Conservation (phyloP, 2,113 vertebrate species). For the Otus sunia region DNA sequence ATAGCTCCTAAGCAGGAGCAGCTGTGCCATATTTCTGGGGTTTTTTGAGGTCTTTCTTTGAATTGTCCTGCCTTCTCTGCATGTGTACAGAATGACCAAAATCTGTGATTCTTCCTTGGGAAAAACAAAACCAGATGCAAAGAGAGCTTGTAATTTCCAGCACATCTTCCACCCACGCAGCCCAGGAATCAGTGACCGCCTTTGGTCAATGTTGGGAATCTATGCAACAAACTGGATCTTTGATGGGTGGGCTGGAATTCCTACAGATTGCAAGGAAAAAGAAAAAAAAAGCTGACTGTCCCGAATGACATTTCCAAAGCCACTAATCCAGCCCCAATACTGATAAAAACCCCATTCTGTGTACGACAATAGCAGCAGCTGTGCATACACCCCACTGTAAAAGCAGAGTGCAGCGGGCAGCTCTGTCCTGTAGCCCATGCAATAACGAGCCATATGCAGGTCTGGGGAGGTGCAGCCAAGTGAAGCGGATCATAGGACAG, state of each 20-base stretch:
- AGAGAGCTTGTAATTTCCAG: not conserved
- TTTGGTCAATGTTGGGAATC: not conserved
- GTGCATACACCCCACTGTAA: not conserved
- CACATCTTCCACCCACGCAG: not conserved
- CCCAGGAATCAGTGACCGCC: not conserved
- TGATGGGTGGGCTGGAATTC: not conserved
- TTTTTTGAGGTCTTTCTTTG: not conserved
- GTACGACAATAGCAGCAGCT: not conserved
- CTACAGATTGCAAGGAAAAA: not conserved
- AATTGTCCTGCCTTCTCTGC: not conserved
- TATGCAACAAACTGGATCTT: not conserved
- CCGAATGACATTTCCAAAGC: not conserved
- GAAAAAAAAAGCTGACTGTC: not conserved
- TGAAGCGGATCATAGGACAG: not conserved
- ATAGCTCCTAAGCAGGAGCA: not conserved
- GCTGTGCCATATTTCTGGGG: not conserved
- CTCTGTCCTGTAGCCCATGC: not conserved
- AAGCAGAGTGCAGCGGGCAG: not conserved
- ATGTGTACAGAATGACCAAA: not conserved
- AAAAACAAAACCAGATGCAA: not conserved
- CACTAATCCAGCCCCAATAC: not conserved
- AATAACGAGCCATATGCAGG: not conserved
- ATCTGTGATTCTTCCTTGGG: not conserved
- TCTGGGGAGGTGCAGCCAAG: not conserved
- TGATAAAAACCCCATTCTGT: not conserved